These are phyloP conservation scores for Hydropsyche betteni DNA, from an alignment of 2,888 invertebrate species.

Conservation along the genomic window DNA sequence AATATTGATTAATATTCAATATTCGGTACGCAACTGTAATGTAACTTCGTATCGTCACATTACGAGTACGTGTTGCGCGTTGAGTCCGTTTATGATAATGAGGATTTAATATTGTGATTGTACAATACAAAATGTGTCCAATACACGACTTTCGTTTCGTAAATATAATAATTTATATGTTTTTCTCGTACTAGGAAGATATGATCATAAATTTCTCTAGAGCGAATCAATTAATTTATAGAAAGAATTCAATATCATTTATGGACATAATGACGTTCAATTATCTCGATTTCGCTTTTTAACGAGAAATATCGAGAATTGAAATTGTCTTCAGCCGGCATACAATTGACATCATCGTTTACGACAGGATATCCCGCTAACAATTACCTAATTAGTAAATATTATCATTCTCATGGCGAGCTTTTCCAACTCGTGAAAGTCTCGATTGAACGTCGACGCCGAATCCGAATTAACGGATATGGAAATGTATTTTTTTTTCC, in stretches of 20 bases:
- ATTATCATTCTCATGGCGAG: background rate
- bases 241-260: background rate
- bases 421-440: too few species aligned
- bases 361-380: constrained; percentile 14
- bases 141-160: too few species aligned
- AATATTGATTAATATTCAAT: too few species aligned
- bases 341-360: constrained; percentile 1
- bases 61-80: too few species aligned
- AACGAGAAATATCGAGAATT: constrained; percentile 9
- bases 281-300: background rate
- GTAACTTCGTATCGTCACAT: too few species aligned
- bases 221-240: background rate
- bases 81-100: too few species aligned
- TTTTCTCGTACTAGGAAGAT: too few species aligned
- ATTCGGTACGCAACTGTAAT: too few species aligned
- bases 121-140: too few species aligned
- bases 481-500: background rate
- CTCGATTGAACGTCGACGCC: too few species aligned
- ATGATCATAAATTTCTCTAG: background rate
- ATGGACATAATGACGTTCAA: background rate
- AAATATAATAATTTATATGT: too few species aligned
- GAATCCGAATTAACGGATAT: constrained; percentile 3
- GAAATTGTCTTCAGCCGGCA: background rate
- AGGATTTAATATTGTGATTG: too few species aligned
- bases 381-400: constrained; percentile 18